Evolutionary conservation across 1,140 invertebrate genomes (phyloP), one percentile per base, ranked within the genome.

Genomic region (Nixonia krombeini): DNA sequence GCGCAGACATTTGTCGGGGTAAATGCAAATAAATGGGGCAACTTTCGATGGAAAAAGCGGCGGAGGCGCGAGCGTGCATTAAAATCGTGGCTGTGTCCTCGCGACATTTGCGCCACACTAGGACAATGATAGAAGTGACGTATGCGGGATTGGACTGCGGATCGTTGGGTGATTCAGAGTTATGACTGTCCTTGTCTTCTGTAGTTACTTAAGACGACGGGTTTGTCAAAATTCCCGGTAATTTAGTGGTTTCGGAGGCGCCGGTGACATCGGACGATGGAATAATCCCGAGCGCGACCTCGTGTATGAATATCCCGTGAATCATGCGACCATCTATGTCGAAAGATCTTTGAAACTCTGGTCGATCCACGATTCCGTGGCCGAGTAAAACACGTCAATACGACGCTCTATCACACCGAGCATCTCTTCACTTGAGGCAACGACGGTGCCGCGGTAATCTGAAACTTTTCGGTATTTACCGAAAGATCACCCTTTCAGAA

Each of bases 141-240:
- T 80, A 82, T 81, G 75, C 70, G 73, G 71, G 67, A 78, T 42
- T 52, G 69, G 72, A 68, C 68, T 72, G 73, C 74, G n/a, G n/a
- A 73, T 78, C 66, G 69, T 68, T 64, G 73, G 76, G 80, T 83
- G 82, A 83, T 83, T 81, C 80, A 81, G 79, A 83, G 81, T 82
- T 81, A 82, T 83, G 78, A 75, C 72, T 76, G 75, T 75, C 72
- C 77, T 80, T 75, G 62, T 80, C 73, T 61, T 65, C 56, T 66
- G 53, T 58, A 73, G 63, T 52, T 37, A 72, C 52, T 59, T 58
- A 73, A 51, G 64, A 56, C 63, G 55, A 67, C 65, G 53, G 50
- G 53, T 74, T 78, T 77, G 72, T 77, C 73, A 74, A 44, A 53
- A 44, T 33, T 44, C 8, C 17, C 29, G 10, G 42, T 35, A 53